phyloP scores from a whole-genome alignment of 2,888 invertebrate genomes.

The Pycnomerus fuliginosus region DNA sequence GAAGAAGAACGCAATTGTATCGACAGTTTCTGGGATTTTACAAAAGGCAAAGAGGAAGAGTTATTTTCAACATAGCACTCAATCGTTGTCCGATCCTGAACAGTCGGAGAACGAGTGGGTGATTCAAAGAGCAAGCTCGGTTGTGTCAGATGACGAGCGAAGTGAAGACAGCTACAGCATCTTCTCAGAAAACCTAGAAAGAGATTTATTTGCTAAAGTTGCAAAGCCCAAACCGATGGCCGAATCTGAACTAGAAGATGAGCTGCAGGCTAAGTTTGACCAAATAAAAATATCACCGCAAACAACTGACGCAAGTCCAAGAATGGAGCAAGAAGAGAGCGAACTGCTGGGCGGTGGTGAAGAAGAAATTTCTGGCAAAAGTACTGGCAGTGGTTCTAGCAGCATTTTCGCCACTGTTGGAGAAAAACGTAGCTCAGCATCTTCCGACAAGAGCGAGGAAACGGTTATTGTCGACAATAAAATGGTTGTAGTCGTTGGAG shows the following conservation, averaged over 20 bases:
- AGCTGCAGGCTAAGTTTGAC: constrained; percentile 32
- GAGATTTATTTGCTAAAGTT: constrained; percentile 67
- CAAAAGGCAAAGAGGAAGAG: constrained; percentile 79
- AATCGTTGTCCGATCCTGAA: constrained; percentile 75
- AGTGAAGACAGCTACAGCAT: constrained; percentile 56
- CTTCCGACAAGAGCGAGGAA: constrained; percentile 62
- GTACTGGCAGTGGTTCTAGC: constrained; percentile 62
- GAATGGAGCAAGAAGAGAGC: constrained; percentile 36
- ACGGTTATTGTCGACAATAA: constrained; percentile 52
- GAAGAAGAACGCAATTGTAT: constrained; percentile 78
- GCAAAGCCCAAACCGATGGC: constrained; percentile 41
- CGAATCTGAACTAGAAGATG: constrained; percentile 8
- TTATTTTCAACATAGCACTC: constrained; percentile 58
- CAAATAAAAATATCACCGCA: constrained; percentile 24
- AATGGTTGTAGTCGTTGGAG: constrained; percentile 60
- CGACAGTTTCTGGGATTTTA: constrained; percentile 81
- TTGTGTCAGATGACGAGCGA: constrained; percentile 72
- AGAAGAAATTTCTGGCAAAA: constrained; percentile 61
- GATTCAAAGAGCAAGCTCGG: constrained; percentile 66
- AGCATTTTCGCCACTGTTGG: constrained; percentile 72
- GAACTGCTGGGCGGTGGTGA: constrained; percentile 50
- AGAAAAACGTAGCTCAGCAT: constrained; percentile 64
- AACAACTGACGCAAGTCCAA: constrained; percentile 45
- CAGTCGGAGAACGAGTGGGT: constrained; percentile 72
- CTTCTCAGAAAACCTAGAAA: constrained; percentile 64